Evolutionary conservation across 2,113 vertebrate species (phyloP).

Genomic region (Apus apus): DNA sequence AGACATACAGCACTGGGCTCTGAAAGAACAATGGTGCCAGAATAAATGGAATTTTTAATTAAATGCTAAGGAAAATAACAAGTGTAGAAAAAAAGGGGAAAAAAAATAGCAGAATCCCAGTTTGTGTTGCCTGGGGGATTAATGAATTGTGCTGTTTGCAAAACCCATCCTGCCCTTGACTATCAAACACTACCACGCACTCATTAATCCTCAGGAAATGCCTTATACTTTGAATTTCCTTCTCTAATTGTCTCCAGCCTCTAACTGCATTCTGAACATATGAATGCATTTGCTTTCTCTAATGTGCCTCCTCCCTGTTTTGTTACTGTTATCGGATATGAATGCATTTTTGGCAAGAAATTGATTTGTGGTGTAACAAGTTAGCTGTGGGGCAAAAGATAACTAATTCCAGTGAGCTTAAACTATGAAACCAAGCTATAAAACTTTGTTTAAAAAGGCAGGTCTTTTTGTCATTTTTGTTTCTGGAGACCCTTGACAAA

Average conservation of each 20-base stretch:
- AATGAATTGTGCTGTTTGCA: slow-evolving; percentile 39
- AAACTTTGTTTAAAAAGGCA: neutral
- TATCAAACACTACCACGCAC: slow-evolving; percentile 36
- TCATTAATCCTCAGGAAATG: slow-evolving; percentile 64
- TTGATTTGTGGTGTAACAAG: neutral
- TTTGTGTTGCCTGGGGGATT: slow-evolving; percentile 50
- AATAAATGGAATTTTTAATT: slow-evolving; percentile 18
- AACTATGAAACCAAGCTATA: neutral
- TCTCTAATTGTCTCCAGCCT: slow-evolving; percentile 55
- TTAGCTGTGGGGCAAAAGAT: neutral
- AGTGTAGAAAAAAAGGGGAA: neutral
- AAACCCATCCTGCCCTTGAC: slow-evolving; percentile 26
- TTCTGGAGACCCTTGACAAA: neutral
- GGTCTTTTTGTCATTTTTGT: neutral
- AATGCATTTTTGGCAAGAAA: neutral
- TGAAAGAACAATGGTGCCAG: neutral
- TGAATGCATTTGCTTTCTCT: slow-evolving; percentile 32
- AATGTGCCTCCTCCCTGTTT: neutral
- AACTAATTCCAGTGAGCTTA: neutral
- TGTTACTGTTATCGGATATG: neutral
- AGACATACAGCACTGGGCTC: neutral
- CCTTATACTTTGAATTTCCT: slow-evolving; percentile 51
- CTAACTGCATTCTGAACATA: neutral
- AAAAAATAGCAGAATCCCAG: neutral
- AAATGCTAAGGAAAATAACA: neutral